A percentile compares a stretch with the other conserved stretches of the same genome.
Conservation (phyloP, 2,113 vertebrate species). For the Salvator merianae region DNA sequence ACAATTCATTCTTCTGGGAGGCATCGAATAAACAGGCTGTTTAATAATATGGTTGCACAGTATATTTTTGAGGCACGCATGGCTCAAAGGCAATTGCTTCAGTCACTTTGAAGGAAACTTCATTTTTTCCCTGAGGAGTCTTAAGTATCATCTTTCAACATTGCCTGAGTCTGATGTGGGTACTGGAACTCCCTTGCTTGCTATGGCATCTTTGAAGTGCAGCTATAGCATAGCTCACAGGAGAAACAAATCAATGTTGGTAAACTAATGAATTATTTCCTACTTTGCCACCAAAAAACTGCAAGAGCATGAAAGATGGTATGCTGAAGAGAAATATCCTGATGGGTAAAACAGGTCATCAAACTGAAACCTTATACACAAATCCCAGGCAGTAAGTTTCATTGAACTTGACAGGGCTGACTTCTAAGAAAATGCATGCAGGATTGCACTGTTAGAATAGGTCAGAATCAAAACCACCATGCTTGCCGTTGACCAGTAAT, state of each 20-base stretch:
- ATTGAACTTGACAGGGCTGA: background rate
- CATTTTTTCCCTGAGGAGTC: background rate
- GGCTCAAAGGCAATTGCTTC: background rate
- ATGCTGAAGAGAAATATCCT: slow-evolving; percentile 65
- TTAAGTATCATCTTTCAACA: slow-evolving; percentile 33
- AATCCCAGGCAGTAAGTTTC: background rate
- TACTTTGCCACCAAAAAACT: slow-evolving; percentile 65
- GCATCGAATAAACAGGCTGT: background rate
- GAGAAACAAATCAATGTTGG: slow-evolving; percentile 73
- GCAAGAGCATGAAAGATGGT: slow-evolving; percentile 79
- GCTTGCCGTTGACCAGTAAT: slow-evolving; percentile 47
- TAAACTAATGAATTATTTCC: slow-evolving; percentile 82
- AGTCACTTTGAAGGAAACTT: slow-evolving; percentile 31
- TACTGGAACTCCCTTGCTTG: background rate
- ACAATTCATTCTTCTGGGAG: slow-evolving; percentile 14
- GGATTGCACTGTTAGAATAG: slow-evolving; percentile 4
- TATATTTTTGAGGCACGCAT: background rate
- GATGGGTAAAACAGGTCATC: slow-evolving; percentile 43
- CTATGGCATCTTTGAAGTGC: slow-evolving; percentile 61
- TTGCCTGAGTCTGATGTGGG: slow-evolving; percentile 16
- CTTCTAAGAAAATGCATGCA: background rate
- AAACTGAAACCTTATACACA: background rate
- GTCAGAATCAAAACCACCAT: slow-evolving; percentile 46
- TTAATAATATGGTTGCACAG: background rate
- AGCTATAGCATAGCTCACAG: slow-evolving; percentile 46